These are phyloP conservation scores for Isoperla grammatica DNA, from an alignment of 2,888 invertebrate genomes.

Conservation along the genomic window DNA sequence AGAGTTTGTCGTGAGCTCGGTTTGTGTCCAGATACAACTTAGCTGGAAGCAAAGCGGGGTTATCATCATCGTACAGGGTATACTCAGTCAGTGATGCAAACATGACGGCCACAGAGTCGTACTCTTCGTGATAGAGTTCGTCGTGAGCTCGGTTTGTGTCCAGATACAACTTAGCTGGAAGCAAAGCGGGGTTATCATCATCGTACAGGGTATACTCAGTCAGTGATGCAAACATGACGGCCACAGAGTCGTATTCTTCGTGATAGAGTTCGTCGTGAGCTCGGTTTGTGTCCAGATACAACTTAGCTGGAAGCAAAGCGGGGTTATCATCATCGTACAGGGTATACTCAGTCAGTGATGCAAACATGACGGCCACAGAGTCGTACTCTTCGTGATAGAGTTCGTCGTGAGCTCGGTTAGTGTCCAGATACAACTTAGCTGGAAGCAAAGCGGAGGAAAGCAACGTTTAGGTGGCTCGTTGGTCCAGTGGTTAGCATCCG, in stretches of 20 bases:
- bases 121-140: slow-evolving; percentile 82
- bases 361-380: slow-evolving; percentile 93
- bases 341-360: slow-evolving; percentile 80
- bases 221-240: slow-evolving; percentile 95
- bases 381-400: slow-evolving; percentile 85
- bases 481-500: too few species aligned
- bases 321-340: slow-evolving; percentile 52
- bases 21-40: slow-evolving; percentile 69
- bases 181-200: slow-evolving; percentile 47
- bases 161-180: slow-evolving; percentile 70
- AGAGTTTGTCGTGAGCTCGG: slow-evolving; percentile 64
- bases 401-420: slow-evolving; percentile 60
- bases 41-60: slow-evolving; percentile 54
- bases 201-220: slow-evolving; percentile 69
- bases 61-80: slow-evolving; percentile 56
- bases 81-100: slow-evolving; percentile 89
- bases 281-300: slow-evolving; percentile 66
- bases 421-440: slow-evolving; percentile 74
- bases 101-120: slow-evolving; percentile 89
- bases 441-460: slow-evolving; percentile 40
- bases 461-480: too few species aligned
- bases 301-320: slow-evolving; percentile 60
- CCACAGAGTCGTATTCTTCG: slow-evolving; percentile 81
- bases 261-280: slow-evolving; percentile 71
- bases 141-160: slow-evolving; percentile 59